A percentile compares a stretch with the other conserved stretches of the same genome.
phyloP scores from a whole-genome alignment of 2,888 invertebrate species.

The Acronicta aceris region DNA sequence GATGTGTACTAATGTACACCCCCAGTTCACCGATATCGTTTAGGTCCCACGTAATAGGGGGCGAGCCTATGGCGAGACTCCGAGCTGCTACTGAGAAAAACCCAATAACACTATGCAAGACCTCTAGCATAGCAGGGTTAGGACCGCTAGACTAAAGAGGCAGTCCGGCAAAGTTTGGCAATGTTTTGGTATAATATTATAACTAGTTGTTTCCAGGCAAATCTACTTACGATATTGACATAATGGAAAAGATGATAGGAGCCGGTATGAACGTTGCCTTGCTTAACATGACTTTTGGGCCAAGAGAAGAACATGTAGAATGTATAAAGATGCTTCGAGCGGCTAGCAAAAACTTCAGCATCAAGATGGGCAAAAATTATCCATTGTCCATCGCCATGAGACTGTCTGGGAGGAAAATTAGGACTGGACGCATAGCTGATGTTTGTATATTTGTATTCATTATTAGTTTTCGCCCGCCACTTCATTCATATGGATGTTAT shows the following conservation, averaged over 20 bases:
- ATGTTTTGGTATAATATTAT: neutral
- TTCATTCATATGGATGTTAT: too few species aligned
- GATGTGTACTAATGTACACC: too few species aligned
- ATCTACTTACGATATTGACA: constrained; percentile 72
- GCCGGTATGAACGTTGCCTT: constrained; percentile 88
- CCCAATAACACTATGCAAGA: too few species aligned
- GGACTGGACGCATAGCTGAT: constrained; percentile 94
- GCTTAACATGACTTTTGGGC: constrained; percentile 80
- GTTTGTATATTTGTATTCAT: constrained; percentile 76
- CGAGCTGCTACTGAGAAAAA: too few species aligned
- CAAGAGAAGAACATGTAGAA: constrained; percentile 79
- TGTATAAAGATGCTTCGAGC: constrained; percentile 79
- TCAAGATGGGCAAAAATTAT: constrained; percentile 89
- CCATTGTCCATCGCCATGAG: constrained; percentile 96
- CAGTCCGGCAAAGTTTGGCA: too few species aligned
- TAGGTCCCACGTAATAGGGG: too few species aligned
- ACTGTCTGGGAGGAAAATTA: constrained; percentile 96
- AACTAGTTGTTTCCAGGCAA: constrained; percentile 65
- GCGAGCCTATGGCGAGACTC: too few species aligned
- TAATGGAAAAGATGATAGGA: constrained; percentile 83
- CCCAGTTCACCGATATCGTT: too few species aligned
- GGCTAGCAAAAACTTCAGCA: constrained; percentile 89
- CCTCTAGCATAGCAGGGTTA: too few species aligned
- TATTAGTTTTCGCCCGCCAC: too few species aligned
- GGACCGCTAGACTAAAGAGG: too few species aligned